Percentiles rank a stretch among this genome's conserved stretches.
phyloP scores from a whole-genome alignment of 2,113 vertebrate genomes.

The Paralichthys olivaceus region DNA sequence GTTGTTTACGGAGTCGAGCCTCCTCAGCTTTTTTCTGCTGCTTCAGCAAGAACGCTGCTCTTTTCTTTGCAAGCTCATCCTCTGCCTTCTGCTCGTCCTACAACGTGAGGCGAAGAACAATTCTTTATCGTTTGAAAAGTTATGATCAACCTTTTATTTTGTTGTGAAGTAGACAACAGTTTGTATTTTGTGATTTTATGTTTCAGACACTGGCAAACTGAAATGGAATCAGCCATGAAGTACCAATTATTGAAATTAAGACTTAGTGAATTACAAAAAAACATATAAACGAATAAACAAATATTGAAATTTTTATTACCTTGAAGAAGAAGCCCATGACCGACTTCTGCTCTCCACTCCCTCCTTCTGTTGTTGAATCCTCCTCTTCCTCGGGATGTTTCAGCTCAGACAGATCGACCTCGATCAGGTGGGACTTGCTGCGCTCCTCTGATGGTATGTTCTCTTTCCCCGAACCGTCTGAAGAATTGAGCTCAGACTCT shows the following conservation, averaged over 20 bases:
- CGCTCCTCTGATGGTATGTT: conserved; percentile 81
- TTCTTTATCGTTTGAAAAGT: neutral
- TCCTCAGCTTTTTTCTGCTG: conserved; percentile 98
- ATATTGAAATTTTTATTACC: conserved; percentile 75
- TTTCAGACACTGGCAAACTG: no score
- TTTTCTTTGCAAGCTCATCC: conserved; percentile 94
- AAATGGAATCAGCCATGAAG: neutral
- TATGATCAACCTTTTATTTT: neutral
- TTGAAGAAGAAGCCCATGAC: conserved; percentile 97
- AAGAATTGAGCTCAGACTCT: conserved; percentile 77
- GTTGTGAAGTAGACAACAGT: neutral
- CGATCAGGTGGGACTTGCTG: conserved; percentile 89
- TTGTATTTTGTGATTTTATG: no score
- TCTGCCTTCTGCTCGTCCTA: conserved; percentile 97
- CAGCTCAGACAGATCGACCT: conserved; percentile 92
- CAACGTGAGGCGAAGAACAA: neutral
- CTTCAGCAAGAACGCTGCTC: conserved; percentile 93
- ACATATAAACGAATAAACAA: neutral
- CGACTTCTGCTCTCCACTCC: conserved; percentile 90
- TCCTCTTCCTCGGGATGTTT: conserved; percentile 84
- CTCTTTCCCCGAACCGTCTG: conserved; percentile 80
- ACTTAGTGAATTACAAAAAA: neutral
- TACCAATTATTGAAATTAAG: neutral
- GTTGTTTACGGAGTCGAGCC: conserved; percentile 90
- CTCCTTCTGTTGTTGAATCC: conserved; percentile 56